Evolutionary conservation across 1,140 invertebrate genomes (phyloP), one percentile per base, ranked within the genome.

Genomic region (Pemphigus obesinymphae): DNA sequence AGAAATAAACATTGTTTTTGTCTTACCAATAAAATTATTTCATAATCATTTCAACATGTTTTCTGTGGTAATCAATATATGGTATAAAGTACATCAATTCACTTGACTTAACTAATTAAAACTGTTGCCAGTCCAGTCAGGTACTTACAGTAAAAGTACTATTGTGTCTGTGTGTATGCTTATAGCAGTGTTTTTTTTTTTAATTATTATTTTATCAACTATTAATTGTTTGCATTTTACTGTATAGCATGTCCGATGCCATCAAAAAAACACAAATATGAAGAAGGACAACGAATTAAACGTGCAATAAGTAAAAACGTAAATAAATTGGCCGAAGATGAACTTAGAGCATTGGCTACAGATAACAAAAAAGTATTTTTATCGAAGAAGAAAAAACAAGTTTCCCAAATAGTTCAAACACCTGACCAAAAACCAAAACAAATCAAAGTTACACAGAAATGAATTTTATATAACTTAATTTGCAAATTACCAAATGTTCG

Each of bases 251-350:
- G 89, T 45, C 91, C 91, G 8, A 89, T 91, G 50, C 87, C 90
- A 83, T 87, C 90, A 0, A 91, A 91, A 84, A 92, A 92, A 84
- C 83, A 86, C 15, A 90, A 90, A 85, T 86, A 89, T 31, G 86
- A 88, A 84, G 90, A 91, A 84, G 84, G 87, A 0, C 87, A 89
- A 50, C 91, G 91, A 83, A 87, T 92, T 23, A 92, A 92, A 83
- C 88, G 90, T 83, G 87, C 88, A 17, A 89, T 92, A 34, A 89
- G 90, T 0, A 92, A 90, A 86, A 89, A 88, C 10, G 88, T 92
- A 0, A 92, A 92, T 84, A 89, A 89, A 85, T 87, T 88, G 4
- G 87, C 90, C 29, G 91, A 92, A 87, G 86, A 89, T 75, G 90
- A 92, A 85, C 86, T 92, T 15, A 86, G 91, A 81, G 86, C 88